Evolutionary conservation across 1,140 invertebrate genomes (phyloP), one percentile per base, ranked within the genome.

Genomic region (Spodoptera frugiperda): DNA sequence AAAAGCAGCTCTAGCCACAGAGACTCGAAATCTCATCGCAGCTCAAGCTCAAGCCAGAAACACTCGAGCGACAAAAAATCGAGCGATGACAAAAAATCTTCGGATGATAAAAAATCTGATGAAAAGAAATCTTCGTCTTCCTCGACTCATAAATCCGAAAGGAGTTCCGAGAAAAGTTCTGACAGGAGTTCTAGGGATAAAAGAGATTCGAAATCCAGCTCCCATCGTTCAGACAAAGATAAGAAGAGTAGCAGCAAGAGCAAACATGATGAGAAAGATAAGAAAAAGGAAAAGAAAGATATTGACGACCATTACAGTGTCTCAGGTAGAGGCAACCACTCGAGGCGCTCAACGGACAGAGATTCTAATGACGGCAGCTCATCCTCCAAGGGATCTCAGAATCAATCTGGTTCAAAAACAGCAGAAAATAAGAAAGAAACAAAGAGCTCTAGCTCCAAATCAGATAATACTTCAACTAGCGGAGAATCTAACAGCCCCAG

Each of bases 331-430:
- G 93, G 90, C 9, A 93, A 88, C 72, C 89, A 92, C 25, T 90
- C 78, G 63, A 84, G 95, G 49, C 80, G 95, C 44, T 95, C 95
- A 5, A 95, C 95, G 3, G 95, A 95, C 79, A 88, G 95, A 76
- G 95, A 96, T 88, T 95, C 95, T 1, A 95, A 95, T 78, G 95
- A 95, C 83, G 95, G 95, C 15, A 94, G 93, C 74, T 89, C 91
- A 2, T 93, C 92, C 6, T 91, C 87, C 0, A 94, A 94, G 89
- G 87, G 90, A 6, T 92, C 89, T 21, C 87, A 93, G 30, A 87
- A 90, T 46, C 91, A 85, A 9, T 81, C 92, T 2, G 87, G 78
- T 76, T 86, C 91, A 3, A 94, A 91, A 85, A 88, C 87, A 17
- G 82, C 89, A 17, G 87, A 86, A 74, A 87, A 73, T 39, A 92